Evolutionary conservation across 2,113 vertebrate genomes (phyloP).

Genomic region (Marcusenius ussheri): DNA sequence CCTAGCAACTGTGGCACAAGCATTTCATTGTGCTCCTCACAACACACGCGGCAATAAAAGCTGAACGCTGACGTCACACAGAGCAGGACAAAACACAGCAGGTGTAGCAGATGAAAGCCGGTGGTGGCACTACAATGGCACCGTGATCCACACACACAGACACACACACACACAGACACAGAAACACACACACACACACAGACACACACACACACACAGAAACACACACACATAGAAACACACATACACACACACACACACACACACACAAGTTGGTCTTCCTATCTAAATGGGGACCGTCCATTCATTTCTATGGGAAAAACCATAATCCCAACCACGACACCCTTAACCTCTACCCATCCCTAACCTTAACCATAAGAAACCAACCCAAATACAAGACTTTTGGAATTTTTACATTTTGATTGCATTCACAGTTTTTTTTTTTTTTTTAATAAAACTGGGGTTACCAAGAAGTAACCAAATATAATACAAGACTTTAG

Average conservation of each 20-base stretch:
- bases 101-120: no score
- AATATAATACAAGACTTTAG: no score
- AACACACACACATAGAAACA: no score
- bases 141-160: background rate
- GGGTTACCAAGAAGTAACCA: background rate
- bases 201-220: no score
- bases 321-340: background rate
- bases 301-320: background rate
- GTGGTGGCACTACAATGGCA: no score
- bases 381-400: no score
- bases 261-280: background rate
- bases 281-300: no score
- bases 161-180: background rate
- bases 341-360: background rate
- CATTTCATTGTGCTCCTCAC: background rate
- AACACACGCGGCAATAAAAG: background rate
- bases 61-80: background rate
- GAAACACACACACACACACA: background rate
- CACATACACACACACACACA: background rate
- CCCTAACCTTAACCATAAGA: background rate
- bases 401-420: no score
- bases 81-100: no score
- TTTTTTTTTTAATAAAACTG: no score
- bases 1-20: background rate
- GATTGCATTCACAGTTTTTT: no score